A percentile compares a stretch with the other conserved stretches of the same genome.
These are phyloP conservation scores for Eueremaeus valkanovi DNA, from an alignment of 2,888 invertebrate species.

Conservation along the genomic window DNA sequence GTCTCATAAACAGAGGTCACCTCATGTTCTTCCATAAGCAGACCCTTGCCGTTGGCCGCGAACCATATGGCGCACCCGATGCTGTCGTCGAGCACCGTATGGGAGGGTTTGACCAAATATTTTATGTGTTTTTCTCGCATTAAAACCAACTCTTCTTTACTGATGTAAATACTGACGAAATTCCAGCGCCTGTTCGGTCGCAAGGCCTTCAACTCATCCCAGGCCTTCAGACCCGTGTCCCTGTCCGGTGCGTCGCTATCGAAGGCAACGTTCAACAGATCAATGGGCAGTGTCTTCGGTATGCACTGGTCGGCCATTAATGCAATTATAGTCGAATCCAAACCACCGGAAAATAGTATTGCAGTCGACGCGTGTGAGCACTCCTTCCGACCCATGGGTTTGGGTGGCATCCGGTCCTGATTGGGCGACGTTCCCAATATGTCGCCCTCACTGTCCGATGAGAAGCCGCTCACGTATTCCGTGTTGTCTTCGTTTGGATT, in stretches of 20 bases:
- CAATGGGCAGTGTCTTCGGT: constrained; percentile 64
- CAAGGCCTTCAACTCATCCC: constrained; percentile 64
- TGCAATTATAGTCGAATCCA: constrained; percentile 91
- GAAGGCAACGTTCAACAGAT: constrained; percentile 93
- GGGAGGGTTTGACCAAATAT: constrained; percentile 76
- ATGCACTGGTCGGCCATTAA: constrained; percentile 67
- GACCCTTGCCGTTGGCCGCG: constrained; percentile 71
- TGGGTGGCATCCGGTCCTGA: background rate
- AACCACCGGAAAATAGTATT: constrained; percentile 89
- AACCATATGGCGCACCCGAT: constrained; percentile 93
- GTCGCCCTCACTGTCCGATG: constrained; percentile 34
- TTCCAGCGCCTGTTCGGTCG: constrained; percentile 74
- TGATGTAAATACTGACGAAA: constrained; percentile 58
- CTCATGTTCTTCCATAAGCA: constrained; percentile 45
- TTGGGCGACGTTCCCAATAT: constrained; percentile 25
- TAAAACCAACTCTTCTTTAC: constrained; percentile 46
- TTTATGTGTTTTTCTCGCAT: constrained; percentile 60
- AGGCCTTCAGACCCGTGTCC: constrained; percentile 68
- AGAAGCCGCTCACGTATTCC: background rate
- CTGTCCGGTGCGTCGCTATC: constrained; percentile 73
- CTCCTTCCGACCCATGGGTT: background rate
- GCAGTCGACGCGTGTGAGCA: constrained; percentile 56
- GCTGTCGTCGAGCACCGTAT: constrained; percentile 89
- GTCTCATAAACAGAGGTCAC: constrained; percentile 19
- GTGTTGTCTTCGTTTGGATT: background rate